These are phyloP conservation scores for Petrophora chlorosata DNA, from an alignment of 2,888 invertebrate species.

Conservation along the genomic window DNA sequence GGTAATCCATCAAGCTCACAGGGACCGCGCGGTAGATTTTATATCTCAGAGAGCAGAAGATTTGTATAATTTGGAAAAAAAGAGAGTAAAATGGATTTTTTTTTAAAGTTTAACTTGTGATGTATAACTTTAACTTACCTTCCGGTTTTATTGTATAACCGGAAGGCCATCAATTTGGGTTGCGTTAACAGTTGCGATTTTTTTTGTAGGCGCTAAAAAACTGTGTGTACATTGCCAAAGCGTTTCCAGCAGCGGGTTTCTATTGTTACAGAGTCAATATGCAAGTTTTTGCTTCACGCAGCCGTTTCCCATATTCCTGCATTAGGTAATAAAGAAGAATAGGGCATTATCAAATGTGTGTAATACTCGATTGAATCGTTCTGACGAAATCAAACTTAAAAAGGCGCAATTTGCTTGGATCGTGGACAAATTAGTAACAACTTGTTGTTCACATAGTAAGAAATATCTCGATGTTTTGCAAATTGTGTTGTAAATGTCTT, in stretches of 20 bases:
- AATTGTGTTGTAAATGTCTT: slow-evolving; percentile 20
- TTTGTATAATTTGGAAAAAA: no score
- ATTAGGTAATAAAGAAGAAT: slow-evolving; percentile 64
- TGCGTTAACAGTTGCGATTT: slow-evolving; percentile 1
- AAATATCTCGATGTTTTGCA: slow-evolving; percentile 28
- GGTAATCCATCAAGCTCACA: no score
- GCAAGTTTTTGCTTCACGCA: slow-evolving; percentile 50
- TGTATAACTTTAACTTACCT: no score
- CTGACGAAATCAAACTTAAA: slow-evolving; percentile 29
- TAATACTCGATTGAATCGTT: slow-evolving; percentile 53
- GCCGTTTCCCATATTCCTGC: slow-evolving; percentile 64
- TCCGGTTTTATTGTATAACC: no score
- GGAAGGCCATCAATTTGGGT: no score
- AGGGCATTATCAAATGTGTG: slow-evolving; percentile 69
- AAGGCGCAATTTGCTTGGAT: slow-evolving; percentile 34
- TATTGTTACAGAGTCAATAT: slow-evolving; percentile 64
- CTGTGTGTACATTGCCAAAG: slow-evolving; percentile 44
- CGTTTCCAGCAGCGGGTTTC: slow-evolving; percentile 39
- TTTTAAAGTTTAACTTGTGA: no score
- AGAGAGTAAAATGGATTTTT: no score
- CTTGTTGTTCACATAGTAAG: slow-evolving; percentile 32
- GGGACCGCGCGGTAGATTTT: no score
- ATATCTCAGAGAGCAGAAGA: no score
- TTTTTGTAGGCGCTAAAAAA: not conserved
- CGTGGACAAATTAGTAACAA: slow-evolving; percentile 39